Conservation (phyloP, 2,113 vertebrate genomes). For the Petrocephalus zakoni region DNA sequence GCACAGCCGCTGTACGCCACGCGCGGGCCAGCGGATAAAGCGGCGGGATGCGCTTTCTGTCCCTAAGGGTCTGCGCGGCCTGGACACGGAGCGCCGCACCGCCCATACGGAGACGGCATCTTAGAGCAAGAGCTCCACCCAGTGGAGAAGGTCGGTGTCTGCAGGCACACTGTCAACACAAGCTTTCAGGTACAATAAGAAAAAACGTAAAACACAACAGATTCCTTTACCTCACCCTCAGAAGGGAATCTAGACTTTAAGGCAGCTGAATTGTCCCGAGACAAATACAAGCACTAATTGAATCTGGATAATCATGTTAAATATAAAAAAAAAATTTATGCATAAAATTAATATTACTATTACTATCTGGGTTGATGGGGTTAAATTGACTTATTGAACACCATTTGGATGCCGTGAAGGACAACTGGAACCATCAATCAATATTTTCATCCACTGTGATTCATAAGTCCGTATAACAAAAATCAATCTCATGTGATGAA, state of each 20-base stretch:
- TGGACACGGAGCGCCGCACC: not conserved
- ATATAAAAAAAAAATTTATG: not conserved
- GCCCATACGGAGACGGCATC: not conserved
- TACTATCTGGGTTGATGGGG: not conserved
- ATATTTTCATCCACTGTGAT: not conserved
- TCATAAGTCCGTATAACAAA: not conserved
- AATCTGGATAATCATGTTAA: not conserved
- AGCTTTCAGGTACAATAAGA: not conserved
- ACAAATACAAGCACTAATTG: not conserved
- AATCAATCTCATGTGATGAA: not conserved
- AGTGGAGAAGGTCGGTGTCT: not conserved
- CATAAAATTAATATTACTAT: not conserved
- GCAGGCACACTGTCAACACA: not conserved
- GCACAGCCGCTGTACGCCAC: not conserved
- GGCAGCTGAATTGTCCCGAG: not conserved
- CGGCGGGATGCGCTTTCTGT: not conserved
- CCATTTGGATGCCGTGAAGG: not conserved
- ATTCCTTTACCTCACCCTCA: not conserved
- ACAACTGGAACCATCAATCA: not conserved
- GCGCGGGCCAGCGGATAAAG: not conserved
- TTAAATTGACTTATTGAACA: not conserved
- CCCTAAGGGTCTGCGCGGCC: not conserved
- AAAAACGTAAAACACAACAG: not conserved
- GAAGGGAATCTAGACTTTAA: not conserved
- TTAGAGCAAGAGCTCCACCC: conserved; percentile 10